These are phyloP conservation scores for Exephanes ischioxanthus DNA, from an alignment of 2,888 invertebrate genomes.

Conservation along the genomic window DNA sequence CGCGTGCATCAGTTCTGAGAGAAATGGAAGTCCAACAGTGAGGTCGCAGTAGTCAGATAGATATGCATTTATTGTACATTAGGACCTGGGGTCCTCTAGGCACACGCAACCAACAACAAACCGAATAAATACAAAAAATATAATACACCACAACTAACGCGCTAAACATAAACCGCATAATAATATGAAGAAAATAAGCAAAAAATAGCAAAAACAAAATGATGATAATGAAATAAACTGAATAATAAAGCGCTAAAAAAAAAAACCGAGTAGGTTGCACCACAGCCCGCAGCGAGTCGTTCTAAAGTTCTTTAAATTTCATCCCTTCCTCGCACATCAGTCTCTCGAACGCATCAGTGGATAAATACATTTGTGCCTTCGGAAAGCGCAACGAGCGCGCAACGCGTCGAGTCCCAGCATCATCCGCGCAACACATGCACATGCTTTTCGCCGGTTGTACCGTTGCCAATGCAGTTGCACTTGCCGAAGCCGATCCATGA, in stretches of 20 bases:
- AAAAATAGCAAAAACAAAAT: too few relatives aligned
- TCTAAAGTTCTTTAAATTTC: conserved; percentile 48
- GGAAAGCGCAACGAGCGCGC: conserved; percentile 68
- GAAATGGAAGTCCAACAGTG: conserved; percentile 46
- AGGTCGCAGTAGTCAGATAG: conserved; percentile 34
- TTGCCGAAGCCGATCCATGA: conserved; percentile 40
- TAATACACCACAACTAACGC: too few relatives aligned
- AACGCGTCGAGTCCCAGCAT: conserved; percentile 36
- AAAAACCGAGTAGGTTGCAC: conserved; percentile 24
- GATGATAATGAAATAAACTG: too few relatives aligned
- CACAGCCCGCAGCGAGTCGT: conserved; percentile 49
- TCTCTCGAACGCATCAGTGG: conserved; percentile 70
- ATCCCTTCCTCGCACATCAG: conserved; percentile 56
- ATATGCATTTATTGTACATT: too few relatives aligned
- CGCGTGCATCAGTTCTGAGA: conserved; percentile 33
- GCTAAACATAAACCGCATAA: too few relatives aligned
- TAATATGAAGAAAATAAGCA: too few relatives aligned
- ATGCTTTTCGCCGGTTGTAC: conserved; percentile 16
- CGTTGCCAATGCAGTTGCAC: conserved; percentile 39
- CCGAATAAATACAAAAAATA: too few relatives aligned
- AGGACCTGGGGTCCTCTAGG: too few relatives aligned
- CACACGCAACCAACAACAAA: too few relatives aligned
- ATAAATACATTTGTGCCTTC: conserved; percentile 76
- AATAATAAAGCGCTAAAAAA: too few relatives aligned
- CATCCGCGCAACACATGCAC: conserved; percentile 51